Evolutionary conservation across 2,888 invertebrate species (phyloP).

Genomic region (Phymatocera aterrima): DNA sequence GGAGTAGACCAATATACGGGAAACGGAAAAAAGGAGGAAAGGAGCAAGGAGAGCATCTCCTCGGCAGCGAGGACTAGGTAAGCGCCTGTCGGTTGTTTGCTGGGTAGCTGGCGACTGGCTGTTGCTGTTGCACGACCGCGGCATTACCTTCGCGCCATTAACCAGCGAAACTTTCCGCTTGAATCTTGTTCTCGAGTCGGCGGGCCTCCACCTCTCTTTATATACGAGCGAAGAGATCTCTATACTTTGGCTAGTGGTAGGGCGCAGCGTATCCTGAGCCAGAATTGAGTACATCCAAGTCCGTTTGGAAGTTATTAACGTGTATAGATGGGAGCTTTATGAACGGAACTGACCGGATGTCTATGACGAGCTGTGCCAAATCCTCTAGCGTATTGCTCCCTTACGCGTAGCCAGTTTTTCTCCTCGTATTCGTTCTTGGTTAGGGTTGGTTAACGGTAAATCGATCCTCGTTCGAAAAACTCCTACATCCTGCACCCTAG

Average conservation of each 20-base stretch:
- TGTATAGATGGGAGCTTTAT: constrained; percentile 67
- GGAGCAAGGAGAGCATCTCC: constrained; percentile 48
- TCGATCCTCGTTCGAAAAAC: constrained; percentile 39
- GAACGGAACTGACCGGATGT: constrained; percentile 57
- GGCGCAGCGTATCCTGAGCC: constrained; percentile 57
- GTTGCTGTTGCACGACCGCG: constrained; percentile 71
- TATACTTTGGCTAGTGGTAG: constrained; percentile 67
- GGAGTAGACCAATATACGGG: constrained; percentile 40
- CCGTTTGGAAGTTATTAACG: constrained; percentile 70
- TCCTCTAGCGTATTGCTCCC: constrained; percentile 9
- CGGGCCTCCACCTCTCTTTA: constrained; percentile 53
- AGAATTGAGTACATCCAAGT: constrained; percentile 62
- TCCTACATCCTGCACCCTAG: constrained; percentile 20
- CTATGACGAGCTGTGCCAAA: constrained; percentile 41
- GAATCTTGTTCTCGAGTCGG: constrained; percentile 72
- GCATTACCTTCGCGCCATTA: constrained; percentile 74
- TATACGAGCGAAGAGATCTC: constrained; percentile 67
- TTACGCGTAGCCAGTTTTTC: not conserved
- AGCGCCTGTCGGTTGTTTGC: constrained; percentile 42
- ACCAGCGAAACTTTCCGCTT: constrained; percentile 74
- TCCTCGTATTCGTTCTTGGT: constrained; percentile 13
- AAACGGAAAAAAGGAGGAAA: constrained; percentile 13
- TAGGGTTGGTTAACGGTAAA: constrained; percentile 40
- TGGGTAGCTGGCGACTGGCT: constrained; percentile 61
- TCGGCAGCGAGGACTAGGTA: constrained; percentile 53